phyloP scores from a whole-genome alignment of 2,797 vertebrate genomes.

The Cyclopterus lumpus region DNA sequence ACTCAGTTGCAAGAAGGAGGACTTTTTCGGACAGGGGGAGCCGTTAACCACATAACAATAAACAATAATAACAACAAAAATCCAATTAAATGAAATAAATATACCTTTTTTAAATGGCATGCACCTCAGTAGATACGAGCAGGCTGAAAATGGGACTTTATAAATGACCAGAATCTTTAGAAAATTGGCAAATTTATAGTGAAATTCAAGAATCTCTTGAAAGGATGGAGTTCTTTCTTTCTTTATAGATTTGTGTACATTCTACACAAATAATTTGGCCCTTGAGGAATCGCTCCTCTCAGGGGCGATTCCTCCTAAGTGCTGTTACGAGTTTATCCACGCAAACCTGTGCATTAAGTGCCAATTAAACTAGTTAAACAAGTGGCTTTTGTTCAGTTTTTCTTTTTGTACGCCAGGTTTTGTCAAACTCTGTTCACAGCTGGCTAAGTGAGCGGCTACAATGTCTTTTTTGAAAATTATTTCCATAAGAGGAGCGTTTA shows the following conservation, averaged over 20 bases:
- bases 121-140: slow-evolving; percentile 74
- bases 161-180: too few relatives aligned
- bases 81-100: slow-evolving; percentile 65
- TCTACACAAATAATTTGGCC: slow-evolving; percentile 42
- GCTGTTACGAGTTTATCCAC: slow-evolving; percentile 63
- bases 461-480: slow-evolving; percentile 34
- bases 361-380: slow-evolving; percentile 58
- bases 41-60: slow-evolving; percentile 73
- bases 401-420: neutral
- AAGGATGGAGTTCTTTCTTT: neutral
- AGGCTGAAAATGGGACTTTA: slow-evolving; percentile 48
- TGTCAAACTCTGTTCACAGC: slow-evolving; percentile 33
- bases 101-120: slow-evolving; percentile 76
- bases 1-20: slow-evolving; percentile 67
- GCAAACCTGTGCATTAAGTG: slow-evolving; percentile 68
- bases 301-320: slow-evolving; percentile 69
- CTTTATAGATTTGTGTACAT: slow-evolving; percentile 27
- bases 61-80: slow-evolving; percentile 55
- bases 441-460: slow-evolving; percentile 17
- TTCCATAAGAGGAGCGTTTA: slow-evolving; percentile 16
- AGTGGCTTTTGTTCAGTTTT: slow-evolving; percentile 2
- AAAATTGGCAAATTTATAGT: neutral
- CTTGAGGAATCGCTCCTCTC: slow-evolving; percentile 36
- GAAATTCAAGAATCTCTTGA: neutral
- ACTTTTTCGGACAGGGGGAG: slow-evolving; percentile 79